Conservation (phyloP, 1,140 invertebrate genomes). For the Bombus ignitus region DNA sequence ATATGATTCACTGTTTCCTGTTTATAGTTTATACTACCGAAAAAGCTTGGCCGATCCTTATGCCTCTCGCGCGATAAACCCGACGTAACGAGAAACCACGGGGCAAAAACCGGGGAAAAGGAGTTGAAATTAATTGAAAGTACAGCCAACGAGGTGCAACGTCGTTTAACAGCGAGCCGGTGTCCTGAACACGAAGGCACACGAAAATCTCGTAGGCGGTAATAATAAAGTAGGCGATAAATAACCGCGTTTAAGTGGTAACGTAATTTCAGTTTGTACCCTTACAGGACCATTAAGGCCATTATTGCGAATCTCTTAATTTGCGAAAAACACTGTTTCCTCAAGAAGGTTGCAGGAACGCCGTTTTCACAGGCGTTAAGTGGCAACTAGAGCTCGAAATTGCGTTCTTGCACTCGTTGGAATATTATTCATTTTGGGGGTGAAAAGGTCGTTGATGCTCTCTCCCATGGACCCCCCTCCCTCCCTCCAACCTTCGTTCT, state of each 20-base stretch:
- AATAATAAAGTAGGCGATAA: constrained; percentile 78
- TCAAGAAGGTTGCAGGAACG: constrained; percentile 5
- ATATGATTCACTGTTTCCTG: not conserved
- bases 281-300: constrained; percentile 78
- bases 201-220: constrained; percentile 62
- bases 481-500: not conserved
- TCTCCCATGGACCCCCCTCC: not conserved
- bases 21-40: constrained; percentile 23
- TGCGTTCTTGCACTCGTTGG: constrained; percentile 63
- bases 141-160: constrained; percentile 51
- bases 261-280: constrained; percentile 78
- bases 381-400: constrained; percentile 50
- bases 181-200: constrained; percentile 42
- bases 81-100: not conserved
- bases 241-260: constrained; percentile 78
- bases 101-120: not conserved
- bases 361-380: constrained; percentile 50
- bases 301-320: constrained; percentile 82
- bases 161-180: constrained; percentile 39
- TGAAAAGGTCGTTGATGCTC: constrained; percentile 42
- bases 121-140: constrained; percentile 62
- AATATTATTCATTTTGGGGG: constrained; percentile 63
- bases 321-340: constrained; percentile 78
- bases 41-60: constrained; percentile 21
- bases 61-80: constrained; percentile 34